phyloP scores from a whole-genome alignment of 1,140 invertebrate species.

The Panulirus ornatus region DNA sequence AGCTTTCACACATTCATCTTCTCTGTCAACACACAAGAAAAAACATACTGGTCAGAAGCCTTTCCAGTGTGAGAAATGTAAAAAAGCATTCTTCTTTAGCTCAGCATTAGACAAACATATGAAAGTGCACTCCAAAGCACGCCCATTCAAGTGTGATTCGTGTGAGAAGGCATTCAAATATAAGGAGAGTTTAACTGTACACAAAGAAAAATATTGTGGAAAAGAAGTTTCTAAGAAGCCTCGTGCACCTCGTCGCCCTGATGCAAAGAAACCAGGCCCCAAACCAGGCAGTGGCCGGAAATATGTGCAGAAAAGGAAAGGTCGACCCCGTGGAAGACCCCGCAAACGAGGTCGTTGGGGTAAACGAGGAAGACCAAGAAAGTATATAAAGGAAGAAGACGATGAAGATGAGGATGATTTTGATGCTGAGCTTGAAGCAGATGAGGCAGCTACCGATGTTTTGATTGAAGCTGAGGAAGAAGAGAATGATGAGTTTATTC shows the following conservation, averaged over 20 bases:
- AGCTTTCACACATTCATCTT: conserved; percentile 73
- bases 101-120: conserved; percentile 74
- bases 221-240: conserved; percentile 73
- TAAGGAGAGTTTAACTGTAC: conserved; percentile 75
- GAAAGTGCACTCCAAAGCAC: conserved; percentile 74
- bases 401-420: conserved; percentile 65
- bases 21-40: conserved; percentile 74
- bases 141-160: conserved; percentile 71
- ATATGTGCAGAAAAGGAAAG: conserved; percentile 75
- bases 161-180: conserved; percentile 75
- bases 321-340: conserved; percentile 69
- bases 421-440: conserved; percentile 60
- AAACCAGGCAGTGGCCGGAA: conserved; percentile 74
- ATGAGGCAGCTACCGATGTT: conserved; percentile 35
- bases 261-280: conserved; percentile 74
- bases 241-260: conserved; percentile 73
- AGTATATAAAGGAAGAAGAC: conserved; percentile 64
- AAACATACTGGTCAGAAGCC: conserved; percentile 75
- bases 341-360: conserved; percentile 71
- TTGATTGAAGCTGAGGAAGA: conserved; percentile 34
- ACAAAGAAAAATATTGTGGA: conserved; percentile 75
- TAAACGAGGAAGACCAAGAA: conserved; percentile 52
- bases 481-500: conserved; percentile 61
- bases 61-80: conserved; percentile 73
- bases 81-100: conserved; percentile 78